Base-by-base conservation (phyloP, 2,797 vertebrate genomes). In the Thripadectes ignobilis region DNA sequence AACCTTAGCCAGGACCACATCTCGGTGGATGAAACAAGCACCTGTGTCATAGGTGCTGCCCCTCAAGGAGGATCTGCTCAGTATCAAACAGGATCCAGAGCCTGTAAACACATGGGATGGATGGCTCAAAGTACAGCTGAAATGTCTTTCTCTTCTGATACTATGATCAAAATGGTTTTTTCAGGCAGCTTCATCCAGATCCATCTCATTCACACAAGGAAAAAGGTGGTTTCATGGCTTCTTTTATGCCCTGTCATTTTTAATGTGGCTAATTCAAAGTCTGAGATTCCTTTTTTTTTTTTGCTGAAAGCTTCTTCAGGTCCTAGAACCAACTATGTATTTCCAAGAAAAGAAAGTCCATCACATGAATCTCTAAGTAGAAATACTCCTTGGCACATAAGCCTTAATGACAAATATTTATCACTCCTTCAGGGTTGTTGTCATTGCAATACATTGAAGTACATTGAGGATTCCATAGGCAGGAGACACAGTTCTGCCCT, bases 11-110 rank as follows among this genome's bases (percentile, higher is more conserved):
- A 88, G 68, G 26, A 63, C 7, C 32, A 26, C 18, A 7, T 61
- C 39, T 54, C 22, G 7, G 48, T 4, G 0, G 32, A 19, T 69
- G 34, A 77, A 91, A 45, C 9, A 61, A 45, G 11, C 0, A 0
- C 45, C 39, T 0, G 2, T 10, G 27, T 32, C 23, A 9, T 7
- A 36, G 58, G 32, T 39, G 68, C 41, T 85, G 29, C 54, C 13
- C 1, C 54, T 67, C 80, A 30, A 34, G 77, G 71, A 73, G 80
- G 88, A 96, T 85, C 71, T 92, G 71, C 71, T 10, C 9, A 5
- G 1, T 27, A 24, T 24, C 71, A 49, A 67, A 66, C 88, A 87
- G 92, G 77, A 96, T 63, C 51, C 51, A 68, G 29, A 67, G 30
- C 48, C 29, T 73, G 29, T 75, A 58, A 73, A 62, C 23, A 13